Conservation (phyloP, 2,797 vertebrate genomes). For the Sebastes paucispinis region DNA sequence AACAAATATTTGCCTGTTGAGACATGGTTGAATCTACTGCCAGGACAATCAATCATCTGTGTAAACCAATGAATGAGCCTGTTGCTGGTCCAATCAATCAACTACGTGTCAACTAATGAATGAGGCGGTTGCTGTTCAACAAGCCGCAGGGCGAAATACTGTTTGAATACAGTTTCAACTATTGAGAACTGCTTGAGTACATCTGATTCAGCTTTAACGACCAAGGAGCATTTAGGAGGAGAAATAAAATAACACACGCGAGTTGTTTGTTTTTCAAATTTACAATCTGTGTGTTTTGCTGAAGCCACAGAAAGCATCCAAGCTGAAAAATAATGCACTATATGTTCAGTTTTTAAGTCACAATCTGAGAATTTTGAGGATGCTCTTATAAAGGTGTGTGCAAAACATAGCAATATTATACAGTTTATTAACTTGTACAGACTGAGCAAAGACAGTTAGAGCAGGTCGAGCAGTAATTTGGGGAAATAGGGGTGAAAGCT, state of each 20-base stretch:
- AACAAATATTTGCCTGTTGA: conserved; percentile 56
- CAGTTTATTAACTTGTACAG: not conserved
- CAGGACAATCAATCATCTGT: conserved; percentile 52
- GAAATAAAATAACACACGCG: not conserved
- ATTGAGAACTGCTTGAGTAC: conserved; percentile 2
- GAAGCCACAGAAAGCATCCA: not conserved
- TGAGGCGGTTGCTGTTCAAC: conserved; percentile 2
- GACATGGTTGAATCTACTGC: conserved; percentile 30
- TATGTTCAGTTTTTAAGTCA: not conserved
- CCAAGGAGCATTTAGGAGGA: not conserved
- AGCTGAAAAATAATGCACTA: not conserved
- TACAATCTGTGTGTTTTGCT: not conserved
- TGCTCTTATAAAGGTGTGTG: not conserved
- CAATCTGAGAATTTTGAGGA: not conserved
- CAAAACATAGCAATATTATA: not conserved
- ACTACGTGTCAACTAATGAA: conserved; percentile 47
- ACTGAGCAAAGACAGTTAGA: not conserved
- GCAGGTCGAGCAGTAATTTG: not conserved
- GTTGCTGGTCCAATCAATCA: conserved; percentile 58
- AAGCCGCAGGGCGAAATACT: conserved; percentile 1
- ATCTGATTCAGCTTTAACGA: not conserved
- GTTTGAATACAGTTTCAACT: conserved; percentile 34
- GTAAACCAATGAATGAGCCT: conserved; percentile 50
- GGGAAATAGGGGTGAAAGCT: not conserved
- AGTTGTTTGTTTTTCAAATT: not conserved